Evolutionary conservation across 2,888 invertebrate genomes (phyloP), one percentile per base, ranked within the genome.

Genomic region (Resseliella maxima): DNA sequence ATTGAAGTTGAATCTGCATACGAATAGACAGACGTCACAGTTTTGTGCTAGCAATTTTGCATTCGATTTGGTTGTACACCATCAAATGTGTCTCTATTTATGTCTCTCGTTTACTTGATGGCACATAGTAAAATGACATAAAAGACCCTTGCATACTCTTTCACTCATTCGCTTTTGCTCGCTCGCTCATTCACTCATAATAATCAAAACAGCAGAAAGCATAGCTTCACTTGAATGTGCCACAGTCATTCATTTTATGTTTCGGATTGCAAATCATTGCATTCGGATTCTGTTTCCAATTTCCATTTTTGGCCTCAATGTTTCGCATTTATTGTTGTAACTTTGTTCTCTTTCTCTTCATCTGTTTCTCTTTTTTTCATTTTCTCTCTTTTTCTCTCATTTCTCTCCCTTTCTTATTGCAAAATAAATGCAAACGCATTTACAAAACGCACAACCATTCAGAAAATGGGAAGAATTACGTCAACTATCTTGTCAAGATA

Each of bases 21-120:
- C 31, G 46, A 18, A 24, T 31, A 72, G 31, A 72, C 72, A 72
- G 72, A 3, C n/a, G 2, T 59, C 59, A 24, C 59, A 31, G 0
- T 31, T 35, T 1, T 72, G 72, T 31, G 2, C 15, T 35, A 8
- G 5, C 24, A 0, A 8, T 2, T 59, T 59, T 5, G 59, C 59
- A 59, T 72, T 72, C n/a, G 2, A 3, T 72, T 72, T 31, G 72
- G 72, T 31, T 72, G 31, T 72, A 35, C 72, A 72, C 35, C n/a
- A 72, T 72, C 72, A 72, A 72, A 72, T 72, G 72, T 72, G 72
- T 72, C 72, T 72, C 72, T 72, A 72, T 72, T 72, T 72, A 72
- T 72, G 72, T 72, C 72, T 31, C 72, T 12, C 12, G 5, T 31
- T 72, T 72, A 35, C 72, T 72, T 31, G 72, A 72, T 72, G 72